These are phyloP conservation scores for Rhadina sibilatrix DNA, from an alignment of 2,113 vertebrate genomes.

Conservation along the genomic window DNA sequence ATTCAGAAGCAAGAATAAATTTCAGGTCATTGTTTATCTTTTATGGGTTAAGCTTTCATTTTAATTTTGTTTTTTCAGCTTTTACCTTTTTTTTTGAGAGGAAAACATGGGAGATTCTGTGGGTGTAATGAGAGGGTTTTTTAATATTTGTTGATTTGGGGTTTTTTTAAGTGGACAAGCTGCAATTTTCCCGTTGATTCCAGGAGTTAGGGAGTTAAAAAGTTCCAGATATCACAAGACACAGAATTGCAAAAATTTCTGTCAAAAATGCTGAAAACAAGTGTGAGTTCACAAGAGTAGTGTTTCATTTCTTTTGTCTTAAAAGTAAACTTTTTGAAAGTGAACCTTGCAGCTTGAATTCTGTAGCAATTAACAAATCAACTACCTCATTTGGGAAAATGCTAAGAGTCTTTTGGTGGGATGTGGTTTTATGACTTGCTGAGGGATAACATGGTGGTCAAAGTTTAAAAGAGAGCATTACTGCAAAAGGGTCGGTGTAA, in stretches of 20 bases:
- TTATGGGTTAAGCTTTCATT: background rate
- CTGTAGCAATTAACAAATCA: background rate
- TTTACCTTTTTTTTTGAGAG: background rate
- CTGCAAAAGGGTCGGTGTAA: background rate
- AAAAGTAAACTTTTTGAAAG: background rate
- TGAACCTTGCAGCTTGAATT: background rate
- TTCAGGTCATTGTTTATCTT: background rate
- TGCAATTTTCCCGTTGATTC: background rate
- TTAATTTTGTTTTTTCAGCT: background rate
- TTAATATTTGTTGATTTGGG: background rate
- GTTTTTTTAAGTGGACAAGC: background rate
- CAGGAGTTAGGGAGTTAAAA: background rate
- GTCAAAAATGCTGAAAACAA: background rate
- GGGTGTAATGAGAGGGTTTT: background rate
- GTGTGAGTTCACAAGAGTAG: background rate
- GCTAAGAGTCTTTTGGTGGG: background rate
- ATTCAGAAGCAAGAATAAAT: background rate
- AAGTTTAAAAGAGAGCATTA: background rate
- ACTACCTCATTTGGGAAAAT: background rate
- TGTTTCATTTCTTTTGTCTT: background rate
- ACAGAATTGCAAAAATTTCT: background rate
- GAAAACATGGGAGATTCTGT: background rate
- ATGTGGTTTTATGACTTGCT: background rate
- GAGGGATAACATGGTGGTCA: background rate
- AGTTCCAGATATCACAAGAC: background rate